phyloP scores from a whole-genome alignment of 2,888 invertebrate genomes.

The Thumatha senex region DNA sequence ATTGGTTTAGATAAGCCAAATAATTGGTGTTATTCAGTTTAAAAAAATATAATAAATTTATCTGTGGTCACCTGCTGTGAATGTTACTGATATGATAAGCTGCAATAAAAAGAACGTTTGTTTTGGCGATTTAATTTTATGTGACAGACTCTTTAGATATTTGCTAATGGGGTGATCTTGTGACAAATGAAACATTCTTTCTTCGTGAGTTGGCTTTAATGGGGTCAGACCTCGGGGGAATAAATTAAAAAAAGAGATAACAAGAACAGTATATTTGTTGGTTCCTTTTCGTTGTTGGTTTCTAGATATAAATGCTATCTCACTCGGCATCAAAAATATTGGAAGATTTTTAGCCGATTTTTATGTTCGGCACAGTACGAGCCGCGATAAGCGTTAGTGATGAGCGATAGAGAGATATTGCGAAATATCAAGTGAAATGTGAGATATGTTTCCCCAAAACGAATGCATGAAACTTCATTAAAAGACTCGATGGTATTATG shows the following conservation, averaged over 20 bases:
- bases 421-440: too few relatives aligned
- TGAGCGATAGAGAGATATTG: too few relatives aligned
- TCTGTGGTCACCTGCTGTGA: slow-evolving; percentile 6
- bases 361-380: too few relatives aligned
- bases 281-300: too few relatives aligned
- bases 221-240: neutral
- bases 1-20: slow-evolving; percentile 4
- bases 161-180: neutral
- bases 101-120: neutral
- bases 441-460: too few relatives aligned
- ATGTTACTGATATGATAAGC: neutral
- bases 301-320: too few relatives aligned
- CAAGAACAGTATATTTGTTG: too few relatives aligned
- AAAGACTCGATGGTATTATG: too few relatives aligned
- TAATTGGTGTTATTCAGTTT: slow-evolving; percentile 3
- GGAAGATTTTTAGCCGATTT: too few relatives aligned
- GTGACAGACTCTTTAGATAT: neutral
- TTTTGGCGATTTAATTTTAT: neutral
- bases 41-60: neutral
- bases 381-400: too few relatives aligned
- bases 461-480: too few relatives aligned
- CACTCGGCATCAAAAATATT: too few relatives aligned
- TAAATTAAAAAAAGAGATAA: neutral
- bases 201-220: neutral
- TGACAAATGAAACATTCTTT: neutral